Base-by-base conservation (phyloP, 2,797 vertebrate species). In the Diplodus sargus region DNA sequence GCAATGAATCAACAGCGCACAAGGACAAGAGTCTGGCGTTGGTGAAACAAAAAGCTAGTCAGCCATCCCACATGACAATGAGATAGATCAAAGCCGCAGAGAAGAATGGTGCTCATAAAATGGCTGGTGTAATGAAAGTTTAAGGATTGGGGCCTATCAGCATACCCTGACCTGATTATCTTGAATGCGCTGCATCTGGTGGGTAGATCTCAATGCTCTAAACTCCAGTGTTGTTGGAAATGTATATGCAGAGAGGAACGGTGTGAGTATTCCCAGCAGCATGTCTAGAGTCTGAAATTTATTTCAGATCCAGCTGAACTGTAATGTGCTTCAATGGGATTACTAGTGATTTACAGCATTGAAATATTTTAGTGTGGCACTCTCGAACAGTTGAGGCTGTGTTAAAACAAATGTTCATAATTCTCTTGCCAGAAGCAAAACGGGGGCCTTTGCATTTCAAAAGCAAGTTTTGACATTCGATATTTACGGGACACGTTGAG, bases 11-110 rank as follows among this genome's bases (percentile, higher is more conserved):
- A 89, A 81, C 82, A 65, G 52, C 57, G 17, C 67, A 82, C 87
- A 92, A 93, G 91, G 92, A 89, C 91, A 85, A 23, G 0, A 61
- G 84, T 84, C 84, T 89, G 83, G 30, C 39, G 10, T 39, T 65
- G 43, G 69, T 88, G 85, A 87, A 86, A 88, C 78, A 87, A 87
- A 87, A 88, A 86, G 68, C 83, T 15, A 73, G 81, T 81, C 76
- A 80, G 77, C 76, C 79, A 53, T 78, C 79, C 70, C 70, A 75
- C 74, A 51, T 45, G 59, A 84, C 79, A 82, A 70, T 64, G 56
- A 70, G 79, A 82, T 56, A 66, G 61, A 84, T 90, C 81, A 86
- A 87, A 90, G 79, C 70, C 11, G 25, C 28, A 75, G 74, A 82
- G 75, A 59, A 76, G 58, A 78, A 74, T 48, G 48, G 28, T 4